Conservation (phyloP, 2,888 invertebrate species). For the Flexamia atlantica region DNA sequence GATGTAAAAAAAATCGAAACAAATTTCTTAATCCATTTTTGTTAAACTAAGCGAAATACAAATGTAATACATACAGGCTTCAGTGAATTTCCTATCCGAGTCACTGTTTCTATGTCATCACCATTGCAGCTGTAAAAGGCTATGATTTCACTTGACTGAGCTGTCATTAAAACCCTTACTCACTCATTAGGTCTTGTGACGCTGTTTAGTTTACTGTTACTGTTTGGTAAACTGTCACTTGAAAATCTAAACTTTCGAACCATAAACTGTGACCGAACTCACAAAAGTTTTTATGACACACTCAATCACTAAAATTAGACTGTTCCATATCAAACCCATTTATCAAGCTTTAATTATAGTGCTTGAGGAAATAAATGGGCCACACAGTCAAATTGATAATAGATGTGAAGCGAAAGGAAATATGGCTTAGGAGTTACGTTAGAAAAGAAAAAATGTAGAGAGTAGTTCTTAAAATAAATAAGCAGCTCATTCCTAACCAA, state of each 20-base stretch:
- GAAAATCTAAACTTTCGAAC: background rate
- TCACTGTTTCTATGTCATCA: background rate
- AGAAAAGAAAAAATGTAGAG: too few relatives aligned
- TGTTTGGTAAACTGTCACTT: background rate
- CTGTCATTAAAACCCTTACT: background rate
- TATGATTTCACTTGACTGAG: background rate
- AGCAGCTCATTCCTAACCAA: too few relatives aligned
- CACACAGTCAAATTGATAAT: too few relatives aligned
- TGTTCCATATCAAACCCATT: conserved; percentile 6
- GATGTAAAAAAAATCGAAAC: background rate
- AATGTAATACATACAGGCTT: background rate
- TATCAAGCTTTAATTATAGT: conserved; percentile 11
- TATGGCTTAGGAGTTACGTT: too few relatives aligned
- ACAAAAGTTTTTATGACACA: background rate
- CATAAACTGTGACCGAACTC: background rate
- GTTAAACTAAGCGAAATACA: background rate
- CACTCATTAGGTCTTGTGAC: background rate
- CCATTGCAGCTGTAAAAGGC: conserved; percentile 5
- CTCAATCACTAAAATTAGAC: background rate
- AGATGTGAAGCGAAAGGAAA: background rate
- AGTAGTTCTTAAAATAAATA: too few relatives aligned
- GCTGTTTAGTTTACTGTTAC: background rate
- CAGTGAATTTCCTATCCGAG: background rate
- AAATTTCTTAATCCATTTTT: background rate
- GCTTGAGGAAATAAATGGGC: background rate